phyloP scores from a whole-genome alignment of 2,797 vertebrate genomes.

The Aotus griseimembra region DNA sequence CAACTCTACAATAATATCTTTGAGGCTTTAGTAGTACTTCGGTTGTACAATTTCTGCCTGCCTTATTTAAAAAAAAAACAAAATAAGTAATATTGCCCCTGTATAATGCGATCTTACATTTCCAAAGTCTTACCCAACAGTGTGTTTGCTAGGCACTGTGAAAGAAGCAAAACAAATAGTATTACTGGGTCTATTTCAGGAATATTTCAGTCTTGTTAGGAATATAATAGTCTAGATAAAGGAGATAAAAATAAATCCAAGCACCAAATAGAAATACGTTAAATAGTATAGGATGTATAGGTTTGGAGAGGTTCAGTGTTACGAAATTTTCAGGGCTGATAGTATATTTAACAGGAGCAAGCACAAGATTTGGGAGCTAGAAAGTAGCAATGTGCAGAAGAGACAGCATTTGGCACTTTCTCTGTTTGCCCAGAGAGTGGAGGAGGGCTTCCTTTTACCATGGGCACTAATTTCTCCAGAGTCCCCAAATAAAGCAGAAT shows the following conservation, averaged over 20 bases:
- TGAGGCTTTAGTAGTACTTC: background rate
- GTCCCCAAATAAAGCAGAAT: background rate
- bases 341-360: background rate
- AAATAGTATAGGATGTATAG: background rate
- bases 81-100: background rate
- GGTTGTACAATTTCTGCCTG: background rate
- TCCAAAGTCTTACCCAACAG: background rate
- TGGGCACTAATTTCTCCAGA: background rate
- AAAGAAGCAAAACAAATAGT: background rate
- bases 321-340: background rate
- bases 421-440: background rate
- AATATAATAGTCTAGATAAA: background rate
- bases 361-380: too few species aligned
- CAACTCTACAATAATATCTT: background rate
- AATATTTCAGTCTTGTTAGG: background rate
- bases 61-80: background rate
- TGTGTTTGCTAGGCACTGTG: background rate
- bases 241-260: slow-evolving; percentile 23
- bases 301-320: background rate
- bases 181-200: background rate
- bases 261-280: background rate
- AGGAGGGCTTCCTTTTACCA: background rate
- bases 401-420: background rate
- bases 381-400: background rate
- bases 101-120: background rate